Evolutionary conservation across 2,888 invertebrate genomes (phyloP).

Genomic region (Philonicus albiceps): DNA sequence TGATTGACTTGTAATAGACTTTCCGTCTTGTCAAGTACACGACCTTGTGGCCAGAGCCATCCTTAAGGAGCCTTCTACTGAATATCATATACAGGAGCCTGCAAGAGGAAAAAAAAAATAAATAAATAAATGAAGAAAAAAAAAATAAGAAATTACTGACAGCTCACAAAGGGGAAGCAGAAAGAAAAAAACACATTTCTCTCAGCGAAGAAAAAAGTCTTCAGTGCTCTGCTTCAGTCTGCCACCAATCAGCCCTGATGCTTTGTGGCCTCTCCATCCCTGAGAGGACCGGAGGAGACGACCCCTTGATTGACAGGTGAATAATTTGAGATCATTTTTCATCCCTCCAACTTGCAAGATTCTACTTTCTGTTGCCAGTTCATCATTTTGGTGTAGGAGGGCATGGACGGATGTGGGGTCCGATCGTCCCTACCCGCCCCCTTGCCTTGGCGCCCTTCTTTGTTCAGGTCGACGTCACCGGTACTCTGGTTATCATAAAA

Average conservation of each 20-base stretch:
- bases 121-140: neutral
- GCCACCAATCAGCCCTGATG: neutral
- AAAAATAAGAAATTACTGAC: neutral
- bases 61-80: neutral
- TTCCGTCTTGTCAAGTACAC: constrained; percentile 42
- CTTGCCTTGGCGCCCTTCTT: neutral
- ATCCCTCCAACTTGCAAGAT: constrained; percentile 38
- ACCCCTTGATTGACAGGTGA: constrained; percentile 47
- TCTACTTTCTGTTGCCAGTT: constrained; percentile 5
- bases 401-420: neutral
- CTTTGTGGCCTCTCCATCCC: neutral
- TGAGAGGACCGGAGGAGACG: neutral
- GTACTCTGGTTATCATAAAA: constrained; percentile 28
- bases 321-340: constrained; percentile 49
- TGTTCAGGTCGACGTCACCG: neutral
- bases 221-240: neutral
- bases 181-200: neutral
- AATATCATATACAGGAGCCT: neutral
- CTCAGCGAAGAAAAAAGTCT: neutral
- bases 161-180: neutral
- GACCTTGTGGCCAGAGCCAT: constrained; percentile 34
- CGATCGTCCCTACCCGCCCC: neutral
- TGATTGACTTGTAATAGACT: constrained; percentile 47
- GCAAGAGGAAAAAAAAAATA: neutral
- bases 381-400: neutral